Evolutionary conservation across 2,797 vertebrate species (phyloP).

Genomic region (Thripadectes ignobilis): DNA sequence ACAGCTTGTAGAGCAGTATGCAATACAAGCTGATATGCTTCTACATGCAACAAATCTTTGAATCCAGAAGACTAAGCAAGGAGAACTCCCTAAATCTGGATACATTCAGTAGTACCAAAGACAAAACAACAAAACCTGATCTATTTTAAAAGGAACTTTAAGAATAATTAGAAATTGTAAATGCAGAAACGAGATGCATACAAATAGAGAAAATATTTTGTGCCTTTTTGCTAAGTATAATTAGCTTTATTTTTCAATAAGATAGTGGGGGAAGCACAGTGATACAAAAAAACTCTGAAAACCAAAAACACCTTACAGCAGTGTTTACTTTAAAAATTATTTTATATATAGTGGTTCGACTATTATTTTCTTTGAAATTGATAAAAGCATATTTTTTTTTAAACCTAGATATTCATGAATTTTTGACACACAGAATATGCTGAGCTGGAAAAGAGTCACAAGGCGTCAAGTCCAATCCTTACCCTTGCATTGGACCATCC

Average conservation of each 20-base stretch:
- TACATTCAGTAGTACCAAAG: not conserved
- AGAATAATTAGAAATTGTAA: not conserved
- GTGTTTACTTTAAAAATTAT: not conserved
- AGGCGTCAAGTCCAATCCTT: not conserved
- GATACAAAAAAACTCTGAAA: not conserved
- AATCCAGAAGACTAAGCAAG: not conserved
- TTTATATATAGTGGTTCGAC: not conserved
- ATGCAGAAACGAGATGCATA: not conserved
- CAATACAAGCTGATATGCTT: not conserved
- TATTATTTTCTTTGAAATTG: not conserved
- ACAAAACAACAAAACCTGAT: not conserved
- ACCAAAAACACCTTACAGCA: not conserved
- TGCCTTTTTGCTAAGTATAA: not conserved
- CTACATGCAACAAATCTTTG: not conserved
- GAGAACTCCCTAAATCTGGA: not conserved
- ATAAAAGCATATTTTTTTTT: not conserved
- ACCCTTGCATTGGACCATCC: not conserved
- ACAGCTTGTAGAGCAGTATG: not conserved
- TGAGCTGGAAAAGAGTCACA: not conserved
- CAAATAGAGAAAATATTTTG: not conserved
- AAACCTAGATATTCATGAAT: not conserved
- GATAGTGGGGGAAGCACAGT: not conserved
- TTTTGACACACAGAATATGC: not conserved
- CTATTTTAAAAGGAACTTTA: not conserved
- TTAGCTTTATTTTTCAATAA: not conserved